Base-by-base conservation (phyloP, 2,888 invertebrate genomes). In the Xestia ashworthii region DNA sequence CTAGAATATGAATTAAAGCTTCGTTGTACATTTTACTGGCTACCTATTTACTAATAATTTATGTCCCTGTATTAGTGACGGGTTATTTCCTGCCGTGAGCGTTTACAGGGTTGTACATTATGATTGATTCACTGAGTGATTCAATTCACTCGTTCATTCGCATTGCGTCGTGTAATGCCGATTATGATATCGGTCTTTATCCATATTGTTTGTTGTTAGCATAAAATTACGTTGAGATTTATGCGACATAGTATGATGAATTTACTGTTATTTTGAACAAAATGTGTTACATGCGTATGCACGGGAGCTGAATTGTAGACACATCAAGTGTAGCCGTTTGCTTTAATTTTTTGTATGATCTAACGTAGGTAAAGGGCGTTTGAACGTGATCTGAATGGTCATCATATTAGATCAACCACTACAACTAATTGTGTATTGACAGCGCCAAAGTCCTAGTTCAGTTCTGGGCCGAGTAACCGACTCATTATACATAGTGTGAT, bases 41-140 rank as follows among this genome's bases (percentile, higher is more conserved):
- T 46, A 68, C 9, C 38, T 65, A 73, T 81, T 74, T 81, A 46
- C 75, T 75, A 85, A 60, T 67, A 46, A 74, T 76, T 66, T 67
- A 86, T 71, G 93, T 85, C 60, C 67, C 60, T 32, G 25, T 32
- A 22, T 66, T 67, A n/a, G 69, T 86, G 85, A 77, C 71, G 83
- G 83, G 79, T 66, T 68, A 72, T 74, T 83, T 84, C 84, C 80
- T 92, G 93, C 93, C 87, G 89, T 71, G 48, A 72, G 82, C 76
- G 69, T 86, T 83, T 78, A 66, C 62, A 83, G 73, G 64, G 84
- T 75, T 71, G 71, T 74, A 22, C 70, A 71, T 70, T 69, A 74
- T 83, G 83, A 83, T 87, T 84, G 80, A 74, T 82, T 81, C 76
- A 62, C 50, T 74, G 69, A 74, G 74, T 78, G 79, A 74, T 81